phyloP scores from a whole-genome alignment of 2,888 invertebrate genomes.

The Lasiommata megera region DNA sequence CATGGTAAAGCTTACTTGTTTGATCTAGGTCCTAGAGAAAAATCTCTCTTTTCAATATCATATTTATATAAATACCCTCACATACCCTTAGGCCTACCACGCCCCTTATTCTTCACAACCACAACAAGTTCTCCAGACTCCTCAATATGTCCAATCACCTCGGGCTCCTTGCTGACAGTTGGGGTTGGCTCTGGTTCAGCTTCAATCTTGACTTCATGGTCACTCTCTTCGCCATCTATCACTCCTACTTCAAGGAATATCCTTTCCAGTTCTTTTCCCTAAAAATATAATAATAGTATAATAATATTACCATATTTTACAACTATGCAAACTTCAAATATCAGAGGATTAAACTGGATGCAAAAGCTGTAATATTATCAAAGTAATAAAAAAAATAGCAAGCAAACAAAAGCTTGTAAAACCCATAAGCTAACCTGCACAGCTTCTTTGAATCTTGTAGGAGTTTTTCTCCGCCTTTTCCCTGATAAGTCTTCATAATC shows the following conservation, averaged over 20 bases:
- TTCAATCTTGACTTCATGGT: constrained; percentile 50
- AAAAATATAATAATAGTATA: too few species aligned
- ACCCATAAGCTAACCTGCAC: constrained; percentile 72
- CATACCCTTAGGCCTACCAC: constrained; percentile 77
- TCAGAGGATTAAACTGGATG: too few species aligned
- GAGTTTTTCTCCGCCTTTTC: constrained; percentile 84
- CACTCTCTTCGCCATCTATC: constrained; percentile 82
- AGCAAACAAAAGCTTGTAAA: neutral
- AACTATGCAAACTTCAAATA: too few species aligned
- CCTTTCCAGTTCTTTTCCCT: constrained; percentile 88
- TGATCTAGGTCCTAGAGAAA: too few species aligned
- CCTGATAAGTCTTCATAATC: constrained; percentile 76
- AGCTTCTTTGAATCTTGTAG: constrained; percentile 81
- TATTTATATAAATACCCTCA: too few species aligned
- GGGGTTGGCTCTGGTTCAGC: constrained; percentile 10
- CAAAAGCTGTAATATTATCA: too few species aligned
- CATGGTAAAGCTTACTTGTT: too few species aligned
- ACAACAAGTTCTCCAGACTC: constrained; percentile 84
- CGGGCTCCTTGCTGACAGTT: constrained; percentile 53
- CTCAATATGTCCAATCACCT: constrained; percentile 86
- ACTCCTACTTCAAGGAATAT: constrained; percentile 88
- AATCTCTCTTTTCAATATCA: too few species aligned
- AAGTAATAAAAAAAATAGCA: too few species aligned
- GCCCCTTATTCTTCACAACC: constrained; percentile 79
- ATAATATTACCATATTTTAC: too few species aligned